Evolutionary conservation across 2,113 vertebrate species (phyloP).

Genomic region (Rhabdornis inornatus): DNA sequence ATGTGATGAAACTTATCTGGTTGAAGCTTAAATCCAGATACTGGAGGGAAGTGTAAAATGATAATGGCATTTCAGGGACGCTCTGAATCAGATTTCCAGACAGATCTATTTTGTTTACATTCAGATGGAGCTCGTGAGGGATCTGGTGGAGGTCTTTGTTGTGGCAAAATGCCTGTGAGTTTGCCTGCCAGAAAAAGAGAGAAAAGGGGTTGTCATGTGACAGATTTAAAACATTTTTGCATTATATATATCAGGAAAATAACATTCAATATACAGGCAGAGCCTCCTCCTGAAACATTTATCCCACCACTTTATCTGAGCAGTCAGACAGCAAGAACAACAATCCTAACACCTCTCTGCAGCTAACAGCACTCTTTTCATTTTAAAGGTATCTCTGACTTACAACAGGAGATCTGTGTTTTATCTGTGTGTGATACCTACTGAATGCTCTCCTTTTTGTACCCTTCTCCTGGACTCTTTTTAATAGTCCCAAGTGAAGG

Average conservation of each 20-base stretch:
- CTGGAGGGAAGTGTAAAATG: slow-evolving; percentile 71
- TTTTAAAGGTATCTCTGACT: not conserved
- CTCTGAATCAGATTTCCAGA: slow-evolving; percentile 85
- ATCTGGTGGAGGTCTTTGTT: slow-evolving; percentile 75
- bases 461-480: not conserved
- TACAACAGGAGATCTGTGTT: not conserved
- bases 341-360: not conserved
- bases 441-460: not conserved
- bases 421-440: not conserved
- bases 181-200: slow-evolving; percentile 68
- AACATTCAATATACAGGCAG: not conserved
- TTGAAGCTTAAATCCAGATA: slow-evolving; percentile 84
- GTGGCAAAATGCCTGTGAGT: slow-evolving; percentile 79
- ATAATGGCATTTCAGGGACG: slow-evolving; percentile 73
- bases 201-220: not conserved
- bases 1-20: slow-evolving; percentile 83
- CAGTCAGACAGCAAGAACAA: not conserved
- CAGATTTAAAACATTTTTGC: not conserved
- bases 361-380: not conserved
- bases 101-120: slow-evolving; percentile 80
- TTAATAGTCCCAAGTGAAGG: not conserved
- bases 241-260: not conserved
- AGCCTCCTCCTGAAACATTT: not conserved
- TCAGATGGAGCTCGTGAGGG: slow-evolving; percentile 70
- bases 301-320: not conserved